These are phyloP conservation scores for Malurus splendens DNA, from an alignment of 2,797 vertebrate species.

Conservation along the genomic window DNA sequence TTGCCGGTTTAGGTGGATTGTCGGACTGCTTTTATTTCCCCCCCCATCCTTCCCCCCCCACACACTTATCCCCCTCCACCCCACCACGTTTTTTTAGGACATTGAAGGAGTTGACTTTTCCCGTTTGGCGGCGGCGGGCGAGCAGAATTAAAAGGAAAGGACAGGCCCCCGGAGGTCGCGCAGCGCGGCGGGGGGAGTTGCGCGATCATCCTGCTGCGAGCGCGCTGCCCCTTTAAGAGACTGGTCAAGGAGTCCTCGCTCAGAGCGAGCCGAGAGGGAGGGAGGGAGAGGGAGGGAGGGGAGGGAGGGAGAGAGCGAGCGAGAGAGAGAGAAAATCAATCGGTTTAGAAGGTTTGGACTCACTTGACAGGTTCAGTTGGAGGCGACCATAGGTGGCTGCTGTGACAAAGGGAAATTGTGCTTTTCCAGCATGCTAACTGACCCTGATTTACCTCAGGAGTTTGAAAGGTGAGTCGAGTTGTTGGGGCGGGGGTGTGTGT, in stretches of 20 bases:
- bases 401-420: constrained; percentile 83
- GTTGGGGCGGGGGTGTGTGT: background rate
- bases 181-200: constrained; percentile 46
- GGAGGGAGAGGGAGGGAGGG: constrained; percentile 35
- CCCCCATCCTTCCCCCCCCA: too few relatives aligned
- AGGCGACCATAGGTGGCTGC: constrained; percentile 85
- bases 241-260: constrained; percentile 85
- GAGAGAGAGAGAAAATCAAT: constrained; percentile 72
- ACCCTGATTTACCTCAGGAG: constrained; percentile 97
- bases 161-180: constrained; percentile 45
- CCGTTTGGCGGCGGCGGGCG: constrained; percentile 31
- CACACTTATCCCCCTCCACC: background rate
- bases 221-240: constrained; percentile 93
- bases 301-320: constrained; percentile 42
- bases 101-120: constrained; percentile 52
- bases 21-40: background rate
- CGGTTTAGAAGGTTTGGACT: constrained; percentile 89
- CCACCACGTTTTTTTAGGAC: constrained; percentile 2
- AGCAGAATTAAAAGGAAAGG: constrained; percentile 31
- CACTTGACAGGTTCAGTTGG: constrained; percentile 89
- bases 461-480: constrained; percentile 91
- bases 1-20: constrained; percentile 1
- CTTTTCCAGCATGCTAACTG: constrained; percentile 96
- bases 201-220: constrained; percentile 35
- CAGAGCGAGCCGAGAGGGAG: constrained; percentile 69